A percentile compares a stretch with the other conserved stretches of the same genome.
Evolutionary conservation across 2,113 vertebrate species (phyloP).

Genomic region (Mesoclemmys tuberculata): DNA sequence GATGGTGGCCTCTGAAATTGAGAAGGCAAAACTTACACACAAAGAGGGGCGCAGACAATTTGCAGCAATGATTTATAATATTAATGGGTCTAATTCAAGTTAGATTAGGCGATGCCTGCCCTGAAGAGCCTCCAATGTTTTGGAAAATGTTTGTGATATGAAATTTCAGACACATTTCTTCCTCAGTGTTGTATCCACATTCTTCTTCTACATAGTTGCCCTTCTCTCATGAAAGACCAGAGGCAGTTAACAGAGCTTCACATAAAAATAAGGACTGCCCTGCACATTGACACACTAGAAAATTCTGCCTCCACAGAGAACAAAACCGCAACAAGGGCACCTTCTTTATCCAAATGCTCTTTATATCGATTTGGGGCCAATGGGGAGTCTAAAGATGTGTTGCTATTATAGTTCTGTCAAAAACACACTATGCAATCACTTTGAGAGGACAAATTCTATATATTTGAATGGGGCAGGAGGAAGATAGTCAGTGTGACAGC

Average conservation of each 20-base stretch:
- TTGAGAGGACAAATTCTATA: not conserved
- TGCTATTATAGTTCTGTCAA: not conserved
- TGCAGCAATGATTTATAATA: not conserved
- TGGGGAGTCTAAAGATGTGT: not conserved
- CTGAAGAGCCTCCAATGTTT: not conserved
- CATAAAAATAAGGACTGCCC: not conserved
- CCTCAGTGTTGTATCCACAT: not conserved
- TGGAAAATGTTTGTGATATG: not conserved
- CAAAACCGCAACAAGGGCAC: not conserved
- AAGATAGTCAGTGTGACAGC: not conserved
- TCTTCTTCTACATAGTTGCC: not conserved
- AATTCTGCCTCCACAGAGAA: not conserved
- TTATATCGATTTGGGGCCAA: not conserved
- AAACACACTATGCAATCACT: not conserved
- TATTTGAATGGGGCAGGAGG: not conserved
- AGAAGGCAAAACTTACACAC: not conserved
- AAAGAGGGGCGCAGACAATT: not conserved
- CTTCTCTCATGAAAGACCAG: not conserved
- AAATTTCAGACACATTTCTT: not conserved
- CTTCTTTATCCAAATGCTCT: not conserved
- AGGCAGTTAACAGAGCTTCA: not conserved
- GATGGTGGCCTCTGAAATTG: not conserved
- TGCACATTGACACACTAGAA: not conserved
- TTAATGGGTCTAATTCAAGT: not conserved
- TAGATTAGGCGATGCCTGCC: not conserved